Evolutionary conservation across 2,797 vertebrate species (phyloP), one percentile per base, ranked within the genome.

Genomic region (Oreonectes daqikongensis): DNA sequence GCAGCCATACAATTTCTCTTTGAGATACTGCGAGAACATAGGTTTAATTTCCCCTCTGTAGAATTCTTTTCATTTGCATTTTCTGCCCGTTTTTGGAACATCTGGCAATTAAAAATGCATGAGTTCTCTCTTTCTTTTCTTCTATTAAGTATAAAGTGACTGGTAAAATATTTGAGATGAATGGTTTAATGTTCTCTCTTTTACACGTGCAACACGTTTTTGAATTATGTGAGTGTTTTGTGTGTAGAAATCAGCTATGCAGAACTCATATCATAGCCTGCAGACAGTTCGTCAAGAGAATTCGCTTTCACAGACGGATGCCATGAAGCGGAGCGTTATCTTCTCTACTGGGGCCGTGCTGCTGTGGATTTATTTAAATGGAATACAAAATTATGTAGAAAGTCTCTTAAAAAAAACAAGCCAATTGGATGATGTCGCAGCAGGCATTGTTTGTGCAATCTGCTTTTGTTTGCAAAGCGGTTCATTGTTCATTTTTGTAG

Each of bases 201-300:
- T 50, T 69, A 60, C 53, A 15, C 32, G 14, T 50, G 64, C 64
- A 57, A 28, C 52, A 59, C 68, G 52, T 9, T 22, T n/a, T 44
- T 66, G 35, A 42, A 46, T 57, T 10, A 42, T 59, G 52, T 67
- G 24, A n/a, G 24, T 67, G 52, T 46, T 76, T 60, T 69, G 42
- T 69, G 22, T 76, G 74, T 67, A 35, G 20, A 59, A 68, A 75
- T 68, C 32, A 75, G 30, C 24, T 59, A 75, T 60, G 65, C 74
- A 50, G 42, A 60, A 69, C 40, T 59, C 53, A 68, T 60, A 14
- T 69, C 53, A 59, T 46, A 48, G 46, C 61, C 61, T 55, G 50
- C 72, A 66, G 64, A 60, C 52, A 69, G 64, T 67, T 75, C 46
- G 64, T 75, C 73, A 67, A 59, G 73, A 65, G 65, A 76, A 60